Percentiles rank a stretch among this genome's conserved stretches.
phyloP scores from a whole-genome alignment of 2,113 vertebrate species.

The Halcyon senegalensis region DNA sequence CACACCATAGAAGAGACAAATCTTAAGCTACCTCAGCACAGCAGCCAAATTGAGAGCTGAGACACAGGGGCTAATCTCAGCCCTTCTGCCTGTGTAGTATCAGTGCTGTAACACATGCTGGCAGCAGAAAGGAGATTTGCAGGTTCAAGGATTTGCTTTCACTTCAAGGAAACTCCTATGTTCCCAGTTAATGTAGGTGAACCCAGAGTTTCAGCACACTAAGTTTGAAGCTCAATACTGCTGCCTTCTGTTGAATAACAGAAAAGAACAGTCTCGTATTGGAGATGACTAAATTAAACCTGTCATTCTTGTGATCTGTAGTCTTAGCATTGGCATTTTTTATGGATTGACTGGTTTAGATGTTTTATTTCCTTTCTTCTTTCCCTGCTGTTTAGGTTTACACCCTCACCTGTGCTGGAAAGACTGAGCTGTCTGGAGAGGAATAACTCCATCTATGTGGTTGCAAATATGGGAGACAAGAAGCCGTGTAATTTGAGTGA shows the following conservation, averaged over 20 bases:
- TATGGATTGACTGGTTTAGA: neutral
- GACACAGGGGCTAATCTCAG: neutral
- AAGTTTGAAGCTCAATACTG: neutral
- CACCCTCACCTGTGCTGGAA: conserved; percentile 14
- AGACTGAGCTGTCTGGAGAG: conserved; percentile 82
- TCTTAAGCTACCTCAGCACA: neutral
- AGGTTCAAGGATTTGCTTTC: neutral
- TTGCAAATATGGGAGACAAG: conserved; percentile 79
- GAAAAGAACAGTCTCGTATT: neutral
- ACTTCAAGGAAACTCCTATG: neutral
- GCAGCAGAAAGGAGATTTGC: neutral
- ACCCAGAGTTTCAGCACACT: neutral
- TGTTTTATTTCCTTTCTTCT: neutral
- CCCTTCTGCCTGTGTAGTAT: neutral
- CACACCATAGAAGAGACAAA: neutral
- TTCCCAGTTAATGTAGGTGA: neutral
- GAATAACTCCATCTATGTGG: conserved; percentile 76
- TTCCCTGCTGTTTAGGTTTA: conserved; percentile 29
- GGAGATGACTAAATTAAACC: neutral
- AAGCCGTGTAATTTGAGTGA: conserved; percentile 28
- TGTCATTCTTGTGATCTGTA: neutral
- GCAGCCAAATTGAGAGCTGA: neutral
- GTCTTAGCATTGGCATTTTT: neutral
- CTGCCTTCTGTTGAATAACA: neutral
- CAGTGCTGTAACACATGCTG: accelerated